phyloP scores from a whole-genome alignment of 2,797 vertebrate genomes.

The Clarias laeviceps region DNA sequence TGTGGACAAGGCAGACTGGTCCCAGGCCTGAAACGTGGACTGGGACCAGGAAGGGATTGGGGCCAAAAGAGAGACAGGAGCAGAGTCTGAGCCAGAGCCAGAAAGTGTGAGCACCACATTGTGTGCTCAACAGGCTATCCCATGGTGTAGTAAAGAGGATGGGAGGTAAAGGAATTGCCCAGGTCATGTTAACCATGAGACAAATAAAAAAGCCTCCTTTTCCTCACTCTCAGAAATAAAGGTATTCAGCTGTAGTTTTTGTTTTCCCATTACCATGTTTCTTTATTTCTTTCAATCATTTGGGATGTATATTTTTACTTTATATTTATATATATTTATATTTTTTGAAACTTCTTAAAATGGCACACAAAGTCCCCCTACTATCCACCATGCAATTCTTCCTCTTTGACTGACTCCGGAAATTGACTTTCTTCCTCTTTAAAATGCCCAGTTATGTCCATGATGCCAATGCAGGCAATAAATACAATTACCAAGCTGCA shows the following conservation, averaged over 20 bases:
- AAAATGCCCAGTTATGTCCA: not conserved
- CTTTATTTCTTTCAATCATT: not conserved
- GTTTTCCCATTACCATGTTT: not conserved
- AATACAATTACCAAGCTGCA: not conserved
- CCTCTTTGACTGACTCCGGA: not conserved
- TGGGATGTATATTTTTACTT: not conserved
- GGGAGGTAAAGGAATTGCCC: not conserved
- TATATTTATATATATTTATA: too few species aligned
- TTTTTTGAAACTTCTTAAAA: not conserved
- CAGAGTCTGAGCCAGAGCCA: not conserved
- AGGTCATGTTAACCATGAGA: not conserved
- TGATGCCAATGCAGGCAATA: not conserved
- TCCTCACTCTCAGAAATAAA: not conserved
- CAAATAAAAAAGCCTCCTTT: not conserved
- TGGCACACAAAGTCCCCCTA: not conserved
- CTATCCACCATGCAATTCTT: not conserved
- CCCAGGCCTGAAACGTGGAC: slow-evolving; percentile 4
- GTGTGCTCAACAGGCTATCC: not conserved
- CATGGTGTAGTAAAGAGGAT: not conserved
- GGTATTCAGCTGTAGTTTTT: not conserved
- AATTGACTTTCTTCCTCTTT: not conserved
- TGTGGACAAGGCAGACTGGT: not conserved
- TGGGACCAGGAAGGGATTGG: not conserved
- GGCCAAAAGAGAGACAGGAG: not conserved
- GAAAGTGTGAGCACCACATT: not conserved